Base-by-base conservation (phyloP, 2,113 vertebrate genomes). In the Corythornis cristatus region DNA sequence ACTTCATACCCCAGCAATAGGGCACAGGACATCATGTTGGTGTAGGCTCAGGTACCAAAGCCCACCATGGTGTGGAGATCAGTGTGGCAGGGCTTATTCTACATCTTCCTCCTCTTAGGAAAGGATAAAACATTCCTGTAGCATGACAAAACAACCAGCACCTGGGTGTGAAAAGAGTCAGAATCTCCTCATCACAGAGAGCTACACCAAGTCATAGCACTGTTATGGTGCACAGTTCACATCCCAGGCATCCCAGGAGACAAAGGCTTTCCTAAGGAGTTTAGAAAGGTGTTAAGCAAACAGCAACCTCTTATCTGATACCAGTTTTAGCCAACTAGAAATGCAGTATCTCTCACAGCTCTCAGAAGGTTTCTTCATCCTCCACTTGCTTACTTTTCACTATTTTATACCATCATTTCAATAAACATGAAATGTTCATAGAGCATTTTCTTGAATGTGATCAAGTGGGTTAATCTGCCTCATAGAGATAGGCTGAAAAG, bases 21-120 rank as follows among this genome's bases (percentile, higher is more conserved):
- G 3, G 2, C 2, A 0, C 19, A 33, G 43, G 8, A 12, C 7
- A 1, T 23, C 25, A 3, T 2, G 2, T 31, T 53, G 29, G 8
- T 9, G 23, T 53, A 58, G 31, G 4, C 16, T 45, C 28, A 3
- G 23, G 15, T 54, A 40, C 11, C 33, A 74, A 73, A 83, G 26
- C 11, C 33, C 5, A 0, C 45, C 29, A 40, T 11, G 15, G 4
- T 20, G 22, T 23, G 26, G 33, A 61, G 8, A 28, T 76, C n/a
- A 25, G 7, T 12, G 11, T 43, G 26, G 14, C 31, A 43, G 25
- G 2, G 12, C 5, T 64, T 62, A 13, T 67, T 60, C 51, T 31
- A 29, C 1, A 0, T 10, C 29, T 81, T 82, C 17, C 14, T 23
- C 12, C 31, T 51, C 61, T 53, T 40, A 42, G 31, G 45, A 46